Evolutionary conservation across 2,113 vertebrate species (phyloP), one percentile per base, ranked within the genome.

Genomic region (Tenrec ecaudatus): DNA sequence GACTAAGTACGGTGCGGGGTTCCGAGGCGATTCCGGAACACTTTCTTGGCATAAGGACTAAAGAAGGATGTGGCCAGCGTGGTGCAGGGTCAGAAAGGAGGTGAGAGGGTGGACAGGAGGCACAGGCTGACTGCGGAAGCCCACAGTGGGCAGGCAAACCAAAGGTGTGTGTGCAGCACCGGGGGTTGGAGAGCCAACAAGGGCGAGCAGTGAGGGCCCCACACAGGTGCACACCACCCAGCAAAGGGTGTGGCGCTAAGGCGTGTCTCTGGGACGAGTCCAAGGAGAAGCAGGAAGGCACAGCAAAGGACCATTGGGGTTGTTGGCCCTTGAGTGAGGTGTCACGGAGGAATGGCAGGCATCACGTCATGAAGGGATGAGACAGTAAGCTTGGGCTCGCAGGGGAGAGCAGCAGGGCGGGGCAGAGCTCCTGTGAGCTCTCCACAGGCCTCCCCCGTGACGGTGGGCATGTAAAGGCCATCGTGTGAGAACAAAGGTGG

Each of bases 11-110:
- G 77, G 82, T 31, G 29, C 6, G 29, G 36, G 25, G 38, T 77
- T 81, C 66, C 1, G 60, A 90, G 79, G n/a, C n/a, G n/a, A 77
- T 57, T 82, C 66, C 60, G 82, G 88, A 87, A 62, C 84, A 27
- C n/a, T 91, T 31, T 78, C 40, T 4, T 71, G 53, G 31, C 57
- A 17, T 47, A 47, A 36, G 20, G 79, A 79, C 77, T 86, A 71
- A 73, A 43, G 82, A 64, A 90, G 27, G 66, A 23, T 75, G 6
- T 87, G 53, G 89, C 47, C 62, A 79, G 2, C 10, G 89, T 57
- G 53, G 58, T 29, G 66, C 19, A 66, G 23, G 6, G 43, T 22
- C 20, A 66, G 82, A 40, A 47, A 76, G 29, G 33, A 33, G 43
- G 10, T n/a, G 47, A 40, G 80, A 95, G 31, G 58, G 33, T 43